Conservation (phyloP, 2,113 vertebrate genomes). For the Onychostoma macrolepis region DNA sequence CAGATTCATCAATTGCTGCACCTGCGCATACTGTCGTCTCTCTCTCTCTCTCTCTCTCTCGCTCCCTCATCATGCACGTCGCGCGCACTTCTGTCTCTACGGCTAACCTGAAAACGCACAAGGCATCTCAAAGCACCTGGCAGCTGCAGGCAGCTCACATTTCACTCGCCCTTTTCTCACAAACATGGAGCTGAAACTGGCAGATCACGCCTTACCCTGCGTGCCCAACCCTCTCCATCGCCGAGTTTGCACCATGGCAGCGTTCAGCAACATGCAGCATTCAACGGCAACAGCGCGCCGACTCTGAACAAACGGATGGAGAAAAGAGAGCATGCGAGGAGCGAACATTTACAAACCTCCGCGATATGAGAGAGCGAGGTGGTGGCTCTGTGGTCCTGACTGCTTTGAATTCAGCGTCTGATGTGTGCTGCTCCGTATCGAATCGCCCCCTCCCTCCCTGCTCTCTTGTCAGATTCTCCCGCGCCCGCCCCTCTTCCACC, state of each 20-base stretch:
- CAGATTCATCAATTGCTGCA: constrained; percentile 31
- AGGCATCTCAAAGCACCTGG: constrained; percentile 51
- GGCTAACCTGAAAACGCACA: constrained; percentile 42
- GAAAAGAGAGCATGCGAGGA: constrained; percentile 39
- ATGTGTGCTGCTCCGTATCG: constrained; percentile 30
- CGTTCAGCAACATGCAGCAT: constrained; percentile 29
- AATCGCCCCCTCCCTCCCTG: background rate
- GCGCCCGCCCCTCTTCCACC: constrained; percentile 56
- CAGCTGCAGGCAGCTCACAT: background rate
- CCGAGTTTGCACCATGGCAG: constrained; percentile 45
- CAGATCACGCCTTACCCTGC: constrained; percentile 48
- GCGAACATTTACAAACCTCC: constrained; percentile 58
- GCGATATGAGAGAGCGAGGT: constrained; percentile 23
- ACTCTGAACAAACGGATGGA: background rate
- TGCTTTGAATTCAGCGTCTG: constrained; percentile 49
- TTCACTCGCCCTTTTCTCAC: constrained; percentile 11
- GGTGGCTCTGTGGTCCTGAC: constrained; percentile 42
- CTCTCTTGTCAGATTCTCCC: constrained; percentile 53
- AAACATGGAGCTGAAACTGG: constrained; percentile 55
- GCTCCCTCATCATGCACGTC: background rate
- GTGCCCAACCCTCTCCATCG: constrained; percentile 26
- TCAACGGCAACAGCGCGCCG: background rate
- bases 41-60: background rate
- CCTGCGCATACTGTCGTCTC: constrained; percentile 24
- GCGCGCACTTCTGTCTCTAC: constrained; percentile 13